Conservation (phyloP, 2,797 vertebrate genomes). For the Pantherophis alleghaniensis region DNA sequence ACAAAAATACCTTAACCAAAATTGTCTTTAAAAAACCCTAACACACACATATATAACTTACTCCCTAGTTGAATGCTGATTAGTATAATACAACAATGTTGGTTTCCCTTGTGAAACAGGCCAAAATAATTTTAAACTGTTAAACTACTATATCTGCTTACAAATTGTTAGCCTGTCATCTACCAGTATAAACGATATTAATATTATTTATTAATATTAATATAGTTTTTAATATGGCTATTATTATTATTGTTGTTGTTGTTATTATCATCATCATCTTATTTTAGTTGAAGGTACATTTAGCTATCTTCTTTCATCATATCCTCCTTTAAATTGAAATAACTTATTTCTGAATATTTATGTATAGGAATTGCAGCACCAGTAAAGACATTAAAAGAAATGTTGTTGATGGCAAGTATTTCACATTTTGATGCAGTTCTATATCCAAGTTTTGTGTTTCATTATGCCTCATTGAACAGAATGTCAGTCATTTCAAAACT, state of each 20-base stretch:
- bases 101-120: no score
- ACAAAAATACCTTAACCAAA: no score
- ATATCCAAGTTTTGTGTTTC: neutral
- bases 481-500: neutral
- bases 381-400: constrained; percentile 13
- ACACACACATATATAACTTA: no score
- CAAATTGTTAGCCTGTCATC: no score
- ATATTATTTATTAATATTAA: neutral
- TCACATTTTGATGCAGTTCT: constrained; percentile 1
- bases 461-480: neutral
- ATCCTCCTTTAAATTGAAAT: neutral
- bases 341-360: neutral
- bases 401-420: neutral
- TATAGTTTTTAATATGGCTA: neutral
- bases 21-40: no score
- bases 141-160: no score
- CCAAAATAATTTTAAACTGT: no score
- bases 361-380: neutral
- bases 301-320: neutral
- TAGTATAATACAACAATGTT: no score
- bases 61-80: no score
- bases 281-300: neutral
- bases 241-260: neutral
- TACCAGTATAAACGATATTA: no score
- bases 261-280: neutral